Percentiles rank a stretch among this genome's conserved stretches.
phyloP scores from a whole-genome alignment of 2,888 invertebrate species.

The Aradus depressus region DNA sequence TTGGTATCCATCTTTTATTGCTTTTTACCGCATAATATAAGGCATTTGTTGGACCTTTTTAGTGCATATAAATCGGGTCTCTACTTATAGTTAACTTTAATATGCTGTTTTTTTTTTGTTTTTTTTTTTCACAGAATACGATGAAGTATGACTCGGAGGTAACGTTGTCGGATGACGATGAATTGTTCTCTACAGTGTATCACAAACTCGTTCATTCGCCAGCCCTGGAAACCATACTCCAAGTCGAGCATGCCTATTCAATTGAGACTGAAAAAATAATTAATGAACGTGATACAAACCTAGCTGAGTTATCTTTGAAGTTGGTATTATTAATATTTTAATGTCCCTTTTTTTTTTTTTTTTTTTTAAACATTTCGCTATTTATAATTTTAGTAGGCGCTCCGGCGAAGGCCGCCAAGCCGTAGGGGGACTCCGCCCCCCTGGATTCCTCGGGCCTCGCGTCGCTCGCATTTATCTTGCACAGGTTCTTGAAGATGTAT shows the following conservation, averaged over 20 bases:
- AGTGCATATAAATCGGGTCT: background rate
- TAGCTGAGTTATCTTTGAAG: conserved; percentile 56
- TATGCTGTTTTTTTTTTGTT: background rate
- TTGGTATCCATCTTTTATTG: too few relatives aligned
- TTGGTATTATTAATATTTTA: too few relatives aligned
- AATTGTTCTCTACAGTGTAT: conserved; percentile 75
- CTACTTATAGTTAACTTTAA: background rate
- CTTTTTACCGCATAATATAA: too few relatives aligned
- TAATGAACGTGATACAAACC: conserved; percentile 59
- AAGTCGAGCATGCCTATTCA: conserved; percentile 78
- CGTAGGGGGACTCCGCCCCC: too few relatives aligned
- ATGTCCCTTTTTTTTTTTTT: too few relatives aligned
- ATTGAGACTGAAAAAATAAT: conserved; percentile 63
- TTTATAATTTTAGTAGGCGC: too few relatives aligned
- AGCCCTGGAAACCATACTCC: conserved; percentile 74
- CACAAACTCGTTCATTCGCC: conserved; percentile 73
- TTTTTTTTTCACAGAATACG: background rate
- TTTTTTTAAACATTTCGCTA: too few relatives aligned
- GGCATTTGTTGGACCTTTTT: too few relatives aligned
- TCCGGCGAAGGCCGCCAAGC: too few relatives aligned
- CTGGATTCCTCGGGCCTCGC: too few relatives aligned
- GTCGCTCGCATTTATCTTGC: too few relatives aligned
- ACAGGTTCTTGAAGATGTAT: too few relatives aligned
- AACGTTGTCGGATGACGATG: conserved; percentile 53
- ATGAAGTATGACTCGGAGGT: background rate